Percentiles rank a stretch among this genome's conserved stretches.
Evolutionary conservation across 2,888 invertebrate species (phyloP).

Genomic region (Panorpa germanica): DNA sequence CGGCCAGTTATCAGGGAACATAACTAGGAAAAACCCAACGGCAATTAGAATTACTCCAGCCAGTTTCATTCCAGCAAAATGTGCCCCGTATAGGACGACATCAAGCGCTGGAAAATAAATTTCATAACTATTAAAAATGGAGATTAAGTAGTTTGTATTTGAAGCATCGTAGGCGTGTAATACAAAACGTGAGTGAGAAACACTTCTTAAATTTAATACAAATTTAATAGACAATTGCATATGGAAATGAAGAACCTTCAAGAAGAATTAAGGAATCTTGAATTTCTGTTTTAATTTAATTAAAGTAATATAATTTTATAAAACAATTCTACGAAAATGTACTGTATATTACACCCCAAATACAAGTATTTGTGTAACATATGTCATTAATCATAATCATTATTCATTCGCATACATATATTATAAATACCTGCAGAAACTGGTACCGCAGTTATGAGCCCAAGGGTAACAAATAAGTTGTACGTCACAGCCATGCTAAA

Average conservation of each 20-base stretch:
- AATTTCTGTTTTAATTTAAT: too few species aligned
- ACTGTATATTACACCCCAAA: too few species aligned
- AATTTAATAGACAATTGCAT: slow-evolving; percentile 8
- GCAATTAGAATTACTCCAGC: slow-evolving; percentile 84
- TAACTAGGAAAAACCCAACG: slow-evolving; percentile 80
- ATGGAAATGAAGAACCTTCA: slow-evolving; percentile 1
- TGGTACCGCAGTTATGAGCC: slow-evolving; percentile 84
- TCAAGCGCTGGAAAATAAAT: slow-evolving; percentile 48
- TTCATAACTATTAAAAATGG: slow-evolving; percentile 8
- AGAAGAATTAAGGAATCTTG: slow-evolving; percentile 1
- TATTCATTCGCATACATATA: too few species aligned
- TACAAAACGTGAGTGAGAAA: slow-evolving; percentile 7
- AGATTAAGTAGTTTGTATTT: slow-evolving; percentile 5
- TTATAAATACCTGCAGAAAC: slow-evolving; percentile 89
- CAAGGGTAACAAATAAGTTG: slow-evolving; percentile 86
- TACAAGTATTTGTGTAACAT: too few species aligned
- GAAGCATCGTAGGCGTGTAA: too few species aligned
- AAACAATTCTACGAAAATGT: too few species aligned
- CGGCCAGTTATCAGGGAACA: slow-evolving; percentile 94
- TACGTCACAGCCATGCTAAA: slow-evolving; percentile 88
- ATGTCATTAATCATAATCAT: too few species aligned
- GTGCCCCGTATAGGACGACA: slow-evolving; percentile 64
- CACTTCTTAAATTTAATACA: slow-evolving; percentile 9
- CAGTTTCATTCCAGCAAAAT: slow-evolving; percentile 87
- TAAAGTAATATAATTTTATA: too few species aligned